Evolutionary conservation across 1,140 invertebrate genomes (phyloP).

Genomic region (Magallana gigas): DNA sequence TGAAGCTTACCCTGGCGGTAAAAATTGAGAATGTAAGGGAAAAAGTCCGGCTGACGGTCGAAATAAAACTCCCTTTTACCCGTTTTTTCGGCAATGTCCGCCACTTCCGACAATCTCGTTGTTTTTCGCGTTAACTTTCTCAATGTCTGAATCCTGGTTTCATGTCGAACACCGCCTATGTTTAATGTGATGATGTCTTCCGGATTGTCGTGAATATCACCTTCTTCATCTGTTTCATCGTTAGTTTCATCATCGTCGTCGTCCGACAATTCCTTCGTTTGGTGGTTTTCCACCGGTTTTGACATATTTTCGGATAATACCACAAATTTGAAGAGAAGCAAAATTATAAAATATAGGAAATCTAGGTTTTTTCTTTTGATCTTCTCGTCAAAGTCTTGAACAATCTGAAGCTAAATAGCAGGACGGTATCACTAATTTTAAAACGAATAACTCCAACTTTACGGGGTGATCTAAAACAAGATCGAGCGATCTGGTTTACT

Average conservation of each 20-base stretch:
- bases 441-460: too few relatives aligned
- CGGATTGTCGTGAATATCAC: background rate
- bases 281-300: background rate
- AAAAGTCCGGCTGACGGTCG: constrained; percentile 98
- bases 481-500: background rate
- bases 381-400: too few relatives aligned
- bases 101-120: constrained; percentile 47
- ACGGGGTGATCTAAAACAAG: background rate
- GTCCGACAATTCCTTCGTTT: background rate
- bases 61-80: constrained; percentile 93
- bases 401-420: too few relatives aligned
- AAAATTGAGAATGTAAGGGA: constrained; percentile 98
- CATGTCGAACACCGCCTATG: constrained; percentile 53
- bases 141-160: constrained; percentile 54
- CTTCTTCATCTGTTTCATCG: constrained; percentile 24
- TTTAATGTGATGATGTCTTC: constrained; percentile 53
- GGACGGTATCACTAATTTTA: too few relatives aligned
- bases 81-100: constrained; percentile 42
- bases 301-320: background rate
- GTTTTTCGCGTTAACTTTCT: constrained; percentile 39
- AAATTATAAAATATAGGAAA: background rate
- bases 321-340: background rate
- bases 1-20: constrained; percentile 98
- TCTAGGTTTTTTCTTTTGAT: too few relatives aligned
- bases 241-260: constrained; percentile 44